A percentile compares a stretch with the other conserved stretches of the same genome.
Conservation (phyloP, 1,140 invertebrate genomes). For the Carposina sasakii region DNA sequence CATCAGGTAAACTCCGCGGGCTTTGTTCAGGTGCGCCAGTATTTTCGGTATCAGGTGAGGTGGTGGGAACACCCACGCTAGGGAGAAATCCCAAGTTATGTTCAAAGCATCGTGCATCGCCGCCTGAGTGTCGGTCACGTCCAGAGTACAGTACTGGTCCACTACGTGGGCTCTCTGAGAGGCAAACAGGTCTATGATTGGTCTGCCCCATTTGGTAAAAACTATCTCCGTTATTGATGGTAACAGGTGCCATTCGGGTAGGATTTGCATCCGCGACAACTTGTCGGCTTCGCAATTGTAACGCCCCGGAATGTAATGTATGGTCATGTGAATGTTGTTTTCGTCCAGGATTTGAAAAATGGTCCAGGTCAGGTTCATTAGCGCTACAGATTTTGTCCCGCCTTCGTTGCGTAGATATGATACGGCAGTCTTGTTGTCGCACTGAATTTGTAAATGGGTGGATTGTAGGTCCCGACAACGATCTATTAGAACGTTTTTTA, state of each 20-base stretch:
- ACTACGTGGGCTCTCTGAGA: conserved; percentile 20
- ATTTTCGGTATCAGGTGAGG: background rate
- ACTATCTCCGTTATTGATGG: background rate
- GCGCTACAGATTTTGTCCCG: conserved; percentile 27
- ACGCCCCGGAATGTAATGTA: conserved; percentile 14
- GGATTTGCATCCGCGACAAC: conserved; percentile 23
- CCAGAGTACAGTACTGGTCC: conserved; percentile 17
- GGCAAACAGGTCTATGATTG: conserved; percentile 23
- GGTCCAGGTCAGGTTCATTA: conserved; percentile 27
- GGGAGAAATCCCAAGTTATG: background rate
- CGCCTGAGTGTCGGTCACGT: conserved; percentile 22
- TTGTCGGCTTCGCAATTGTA: conserved; percentile 35
- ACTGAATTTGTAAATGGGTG: conserved; percentile 19
- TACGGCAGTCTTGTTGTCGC: conserved; percentile 31
- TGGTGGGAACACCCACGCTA: background rate
- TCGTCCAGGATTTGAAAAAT: conserved; percentile 17
- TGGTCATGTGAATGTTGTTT: background rate
- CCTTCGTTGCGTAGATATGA: conserved; percentile 22
- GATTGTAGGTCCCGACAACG: background rate
- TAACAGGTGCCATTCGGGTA: background rate
- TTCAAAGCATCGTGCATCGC: background rate
- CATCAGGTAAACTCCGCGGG: background rate
- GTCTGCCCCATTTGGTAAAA: background rate
- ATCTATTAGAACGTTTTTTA: conserved; percentile 15
- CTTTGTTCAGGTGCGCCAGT: background rate